These are phyloP conservation scores for Verasper variegatus DNA, from an alignment of 2,113 vertebrate genomes.

Conservation along the genomic window DNA sequence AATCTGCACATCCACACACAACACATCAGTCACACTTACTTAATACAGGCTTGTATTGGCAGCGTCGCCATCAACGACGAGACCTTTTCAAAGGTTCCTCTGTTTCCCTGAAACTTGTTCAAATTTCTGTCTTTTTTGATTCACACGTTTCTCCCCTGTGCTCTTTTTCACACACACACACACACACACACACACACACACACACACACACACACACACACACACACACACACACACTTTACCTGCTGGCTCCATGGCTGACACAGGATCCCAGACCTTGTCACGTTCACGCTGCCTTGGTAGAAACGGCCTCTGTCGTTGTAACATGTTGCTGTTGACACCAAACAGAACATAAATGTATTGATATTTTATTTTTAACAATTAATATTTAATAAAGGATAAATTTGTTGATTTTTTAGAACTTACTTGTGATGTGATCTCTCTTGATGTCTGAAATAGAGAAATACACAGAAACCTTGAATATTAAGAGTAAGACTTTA, in stretches of 20 bases:
- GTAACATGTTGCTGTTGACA: slow-evolving; percentile 85
- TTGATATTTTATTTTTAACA: not conserved
- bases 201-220: too few relatives aligned
- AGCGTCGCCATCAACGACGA: too few relatives aligned
- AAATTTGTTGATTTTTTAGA: not conserved
- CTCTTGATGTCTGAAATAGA: slow-evolving; percentile 87
- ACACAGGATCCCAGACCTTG: slow-evolving; percentile 85
- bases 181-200: not conserved
- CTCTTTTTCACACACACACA: not conserved
- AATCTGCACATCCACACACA: slow-evolving; percentile 29
- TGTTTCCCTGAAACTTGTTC: not conserved
- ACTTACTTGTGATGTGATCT: slow-evolving; percentile 95
- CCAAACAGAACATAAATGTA: not conserved
- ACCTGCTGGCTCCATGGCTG: slow-evolving; percentile 91
- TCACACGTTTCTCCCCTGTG: not conserved
- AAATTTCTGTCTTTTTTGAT: not conserved
- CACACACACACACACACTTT: slow-evolving; percentile 4
- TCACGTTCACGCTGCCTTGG: slow-evolving; percentile 84
- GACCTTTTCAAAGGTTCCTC: not conserved
- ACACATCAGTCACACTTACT: slow-evolving; percentile 11
- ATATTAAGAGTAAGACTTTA: too few relatives aligned
- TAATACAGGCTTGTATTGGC: not conserved
- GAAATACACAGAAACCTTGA: not conserved
- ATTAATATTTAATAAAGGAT: not conserved
- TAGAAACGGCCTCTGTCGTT: slow-evolving; percentile 87